phyloP scores from a whole-genome alignment of 2,113 vertebrate genomes.

The Sinocyclocheilus maitianheensis region DNA sequence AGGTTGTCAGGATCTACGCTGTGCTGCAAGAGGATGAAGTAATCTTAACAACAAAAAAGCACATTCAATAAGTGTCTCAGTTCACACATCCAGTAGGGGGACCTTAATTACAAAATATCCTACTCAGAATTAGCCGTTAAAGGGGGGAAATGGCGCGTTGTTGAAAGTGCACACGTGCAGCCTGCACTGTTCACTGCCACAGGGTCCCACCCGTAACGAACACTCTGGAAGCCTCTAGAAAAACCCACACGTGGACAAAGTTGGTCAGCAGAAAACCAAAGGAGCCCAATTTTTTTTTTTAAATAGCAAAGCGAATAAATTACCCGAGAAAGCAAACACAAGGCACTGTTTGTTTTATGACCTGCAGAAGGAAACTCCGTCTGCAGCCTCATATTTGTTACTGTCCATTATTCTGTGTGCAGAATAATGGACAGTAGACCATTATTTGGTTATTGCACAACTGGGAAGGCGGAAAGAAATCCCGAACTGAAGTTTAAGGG shows the following conservation, averaged over 20 bases:
- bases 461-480: constrained; percentile 67
- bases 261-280: constrained; percentile 87
- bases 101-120: not conserved
- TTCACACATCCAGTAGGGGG: constrained; percentile 40
- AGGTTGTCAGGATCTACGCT: constrained; percentile 16
- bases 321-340: constrained; percentile 49
- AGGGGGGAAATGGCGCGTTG: constrained; percentile 53
- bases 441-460: constrained; percentile 79
- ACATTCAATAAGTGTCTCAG: constrained; percentile 67
- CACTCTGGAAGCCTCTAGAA: constrained; percentile 63
- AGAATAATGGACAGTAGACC: constrained; percentile 36
- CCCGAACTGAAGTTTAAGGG: constrained; percentile 6
- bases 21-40: constrained; percentile 29
- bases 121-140: constrained; percentile 13
- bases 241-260: constrained; percentile 65
- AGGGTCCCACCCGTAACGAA: constrained; percentile 62
- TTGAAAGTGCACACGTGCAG: constrained; percentile 8
- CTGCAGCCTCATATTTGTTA: too few relatives aligned
- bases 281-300: constrained; percentile 73
- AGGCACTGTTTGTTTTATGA: constrained; percentile 39
- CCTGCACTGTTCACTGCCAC: constrained; percentile 55
- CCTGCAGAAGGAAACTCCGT: not conserved
- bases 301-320: constrained; percentile 62
- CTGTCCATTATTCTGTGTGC: too few relatives aligned
- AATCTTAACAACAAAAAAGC: constrained; percentile 40